Percentiles rank a stretch among this genome's conserved stretches.
Evolutionary conservation across 2,888 invertebrate genomes (phyloP).

Genomic region (Mesorhabditis sp.): DNA sequence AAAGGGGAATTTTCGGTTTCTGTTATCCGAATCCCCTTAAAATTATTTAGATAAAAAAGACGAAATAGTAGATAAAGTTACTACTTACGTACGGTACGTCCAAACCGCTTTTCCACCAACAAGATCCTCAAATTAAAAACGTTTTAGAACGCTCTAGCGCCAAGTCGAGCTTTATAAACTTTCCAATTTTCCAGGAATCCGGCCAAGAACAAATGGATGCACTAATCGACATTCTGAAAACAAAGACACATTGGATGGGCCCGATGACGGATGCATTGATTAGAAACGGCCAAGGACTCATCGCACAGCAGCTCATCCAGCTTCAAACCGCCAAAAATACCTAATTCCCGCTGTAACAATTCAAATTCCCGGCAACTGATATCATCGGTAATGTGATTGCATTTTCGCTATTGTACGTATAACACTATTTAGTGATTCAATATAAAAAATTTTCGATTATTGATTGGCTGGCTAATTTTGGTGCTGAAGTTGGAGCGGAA

Average conservation of each 20-base stretch:
- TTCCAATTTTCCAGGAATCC: slow-evolving; percentile 25
- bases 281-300: slow-evolving; percentile 36
- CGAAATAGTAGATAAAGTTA: background rate
- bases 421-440: no score
- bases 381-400: no score
- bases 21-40: no score
- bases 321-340: background rate
- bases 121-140: slow-evolving; percentile 14
- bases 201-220: slow-evolving; percentile 44
- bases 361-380: no score
- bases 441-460: no score
- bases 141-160: background rate
- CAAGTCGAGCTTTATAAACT: background rate
- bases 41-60: background rate
- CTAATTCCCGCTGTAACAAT: no score
- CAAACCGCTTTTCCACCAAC: slow-evolving; percentile 6
- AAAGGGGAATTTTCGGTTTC: no score
- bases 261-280: slow-evolving; percentile 51
- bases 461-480: no score
- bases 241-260: slow-evolving; percentile 52
- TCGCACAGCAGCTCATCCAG: slow-evolving; percentile 3
- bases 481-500: no score
- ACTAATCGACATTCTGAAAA: slow-evolving; percentile 49
- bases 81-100: background rate
- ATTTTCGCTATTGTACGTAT: no score